Evolutionary conservation across 1,140 invertebrate species (phyloP), one percentile per base, ranked within the genome.

Genomic region (Cyrtorhinus lividipennis): DNA sequence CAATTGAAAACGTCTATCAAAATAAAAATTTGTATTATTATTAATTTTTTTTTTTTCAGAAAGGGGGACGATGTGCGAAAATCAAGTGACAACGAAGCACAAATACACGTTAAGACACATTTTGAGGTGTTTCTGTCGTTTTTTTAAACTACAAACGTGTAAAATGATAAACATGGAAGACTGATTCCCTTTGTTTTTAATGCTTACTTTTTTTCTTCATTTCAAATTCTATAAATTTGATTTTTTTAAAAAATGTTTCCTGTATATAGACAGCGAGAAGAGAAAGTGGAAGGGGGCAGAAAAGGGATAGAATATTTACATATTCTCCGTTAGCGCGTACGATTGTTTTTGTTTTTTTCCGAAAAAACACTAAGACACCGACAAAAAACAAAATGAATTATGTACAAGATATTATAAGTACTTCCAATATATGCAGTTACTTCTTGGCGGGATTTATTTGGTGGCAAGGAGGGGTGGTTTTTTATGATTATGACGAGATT

Each of bases 91-190:
- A 38, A 38, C 30, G 15, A 15, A 38, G 30, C 30, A 38, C 30
- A 38, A 38, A 38, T 38, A 38, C 48, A 22, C 48, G 48, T 53
- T 53, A 53, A 53, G 48, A 53, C 48, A 53, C 48, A 10, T 53
- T 53, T 53, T 53, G 48, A 53, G 48, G 48, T 53, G 48, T 53
- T 53, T 53, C 48, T 53, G 48, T 53, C 48, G 10, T 53, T 53
- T 53, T 22, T 53, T 53, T 12, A 5, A 53, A 53, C 48, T 12
- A 53, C 10, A 53, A 53, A 53, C 48, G 48, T 53, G 20, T 53
- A 53, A 12, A 53, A 53, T 22, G 48, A 53, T 15, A 22, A 53
- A 53, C 10, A 53, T 53, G 48, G 48, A 53, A 53, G 48, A 53
- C 48, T 53, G 48, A 53, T 53, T 53, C 48, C 48, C 48, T 53